Percentiles rank a stretch among this genome's conserved stretches.
Evolutionary conservation across 2,113 vertebrate genomes (phyloP).

Genomic region (Heteronetta atricapilla): DNA sequence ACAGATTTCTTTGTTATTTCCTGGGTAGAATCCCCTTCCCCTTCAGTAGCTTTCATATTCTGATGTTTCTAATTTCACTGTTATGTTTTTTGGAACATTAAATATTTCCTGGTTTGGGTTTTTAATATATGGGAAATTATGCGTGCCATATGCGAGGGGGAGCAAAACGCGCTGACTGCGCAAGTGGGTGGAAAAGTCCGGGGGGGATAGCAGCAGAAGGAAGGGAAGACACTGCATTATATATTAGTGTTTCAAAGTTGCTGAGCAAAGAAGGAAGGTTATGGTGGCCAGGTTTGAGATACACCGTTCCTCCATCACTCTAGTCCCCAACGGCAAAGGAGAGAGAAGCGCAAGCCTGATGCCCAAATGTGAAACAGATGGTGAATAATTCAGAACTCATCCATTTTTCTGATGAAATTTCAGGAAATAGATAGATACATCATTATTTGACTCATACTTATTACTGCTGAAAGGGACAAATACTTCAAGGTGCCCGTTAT

Average conservation of each 20-base stretch:
- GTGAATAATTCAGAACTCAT: conserved; percentile 7
- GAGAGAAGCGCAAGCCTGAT: not conserved
- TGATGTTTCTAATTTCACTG: not conserved
- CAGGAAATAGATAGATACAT: not conserved
- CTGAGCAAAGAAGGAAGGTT: conserved; percentile 8
- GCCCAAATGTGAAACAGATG: conserved; percentile 14
- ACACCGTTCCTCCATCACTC: not conserved
- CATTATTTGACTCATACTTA: not conserved
- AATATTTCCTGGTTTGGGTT: not conserved
- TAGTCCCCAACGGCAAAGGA: not conserved
- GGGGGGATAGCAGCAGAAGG: conserved; percentile 13
- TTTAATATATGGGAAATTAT: not conserved
- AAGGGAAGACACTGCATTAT: not conserved
- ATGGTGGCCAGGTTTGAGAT: not conserved
- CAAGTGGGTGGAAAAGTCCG: not conserved
- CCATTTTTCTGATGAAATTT: not conserved
- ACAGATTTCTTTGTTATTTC: not conserved
- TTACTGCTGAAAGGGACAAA: not conserved
- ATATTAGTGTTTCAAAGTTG: conserved; percentile 1
- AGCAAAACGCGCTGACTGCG: conserved; percentile 7
- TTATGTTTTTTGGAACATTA: not conserved
- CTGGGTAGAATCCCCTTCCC: not conserved
- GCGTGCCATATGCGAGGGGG: not conserved
- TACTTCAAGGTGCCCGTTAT: not conserved
- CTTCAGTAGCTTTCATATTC: not conserved